Base-by-base conservation (phyloP, 2,113 vertebrate species). In the Haliaeetus leucogaster region DNA sequence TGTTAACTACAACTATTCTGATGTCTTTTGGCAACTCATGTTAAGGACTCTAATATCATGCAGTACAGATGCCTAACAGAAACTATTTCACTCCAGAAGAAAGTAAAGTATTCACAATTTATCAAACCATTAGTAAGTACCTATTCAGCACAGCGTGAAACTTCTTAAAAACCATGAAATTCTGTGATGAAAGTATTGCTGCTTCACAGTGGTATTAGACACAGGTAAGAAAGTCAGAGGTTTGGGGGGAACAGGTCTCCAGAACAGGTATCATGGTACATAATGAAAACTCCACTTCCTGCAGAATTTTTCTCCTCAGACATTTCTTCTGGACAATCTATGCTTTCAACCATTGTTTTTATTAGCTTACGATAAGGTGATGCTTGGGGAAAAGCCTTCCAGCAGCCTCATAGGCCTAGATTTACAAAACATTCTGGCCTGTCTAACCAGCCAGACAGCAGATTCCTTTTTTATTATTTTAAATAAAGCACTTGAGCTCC, bases 1-100 rank as follows among this genome's bases (percentile, higher is more conserved):
- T 97, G 80, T 96, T 97, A 95, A 94, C 95, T 95, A 95, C 95
- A 97, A 93, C 91, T 95, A 93, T 86, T 93, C 91, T 92, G 85
- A 92, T 91, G 95, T 88, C 89, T 93, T 95, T 97, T 92, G 83
- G 48, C 92, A 97, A 89, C 47, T 29, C 79, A 95, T 19, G 5
- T 95, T 95, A 92, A 95, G 79, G 93, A 94, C 73, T 97, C 76
- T 81, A 86, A 55, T 59, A 86, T 80, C 65, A 53, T 23, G 43
- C 43, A n/a, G 42, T 73, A 74, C 77, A 68, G 74, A 79, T 72
- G 95, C 82, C 93, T 82, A 84, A 82, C 42, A 86, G 87, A 89
- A 86, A 83, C 59, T 94, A 23, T 62, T 97, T 91, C 93, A 93
- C 56, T 30, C 90, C 79, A 90, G 73, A 93, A 92, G 7, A 65